Evolutionary conservation across 1,140 invertebrate species (phyloP), one percentile per base, ranked within the genome.

Genomic region (Anthonomus grandis): DNA sequence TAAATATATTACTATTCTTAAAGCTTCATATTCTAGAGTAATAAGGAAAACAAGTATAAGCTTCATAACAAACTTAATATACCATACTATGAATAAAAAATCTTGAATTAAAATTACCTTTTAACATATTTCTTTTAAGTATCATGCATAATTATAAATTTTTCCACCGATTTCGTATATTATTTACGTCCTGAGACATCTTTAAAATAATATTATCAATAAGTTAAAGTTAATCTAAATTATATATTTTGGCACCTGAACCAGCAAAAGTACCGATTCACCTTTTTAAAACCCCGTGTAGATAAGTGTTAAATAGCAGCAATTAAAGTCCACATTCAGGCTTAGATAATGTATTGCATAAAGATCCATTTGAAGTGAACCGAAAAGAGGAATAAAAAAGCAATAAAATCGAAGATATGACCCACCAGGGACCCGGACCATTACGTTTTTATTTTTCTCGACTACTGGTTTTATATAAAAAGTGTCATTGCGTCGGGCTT

Each of bases 401-500:
- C 59, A 54, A 59, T 64, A 65, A 68, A 68, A 61, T 48, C 25
- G 61, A 65, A 61, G 59, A 54, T 62, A 56, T 44, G 41, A 25
- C 48, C 49, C 53, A 63, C 55, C 63, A 53, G 64, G 44, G 41
- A 44, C 55, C 42, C 17, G 39, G 56, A 23, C 53, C 47, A 50
- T 51, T 63, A 53, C 60, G 49, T 57, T 62, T 63, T 66, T 64
- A 65, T 67, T 62, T 66, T 62, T 64, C 57, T 59, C 64, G 69
- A 70, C 69, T 70, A 70, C 69, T 70, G 69, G 69, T 70, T 70
- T 70, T 70, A 65, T 69, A 68, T 69, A 66, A 70, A 69, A 69
- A 63, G 57, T 65, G 65, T 64, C 62, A 63, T 62, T 65, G 60
- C 66, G 64, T 65, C 66, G 49, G 54, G 58, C 62, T 70, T 70